Percentiles rank a stretch among this genome's conserved stretches.
Conservation (phyloP, 2,888 invertebrate genomes). For the Chalcosyrphus nemorum region DNA sequence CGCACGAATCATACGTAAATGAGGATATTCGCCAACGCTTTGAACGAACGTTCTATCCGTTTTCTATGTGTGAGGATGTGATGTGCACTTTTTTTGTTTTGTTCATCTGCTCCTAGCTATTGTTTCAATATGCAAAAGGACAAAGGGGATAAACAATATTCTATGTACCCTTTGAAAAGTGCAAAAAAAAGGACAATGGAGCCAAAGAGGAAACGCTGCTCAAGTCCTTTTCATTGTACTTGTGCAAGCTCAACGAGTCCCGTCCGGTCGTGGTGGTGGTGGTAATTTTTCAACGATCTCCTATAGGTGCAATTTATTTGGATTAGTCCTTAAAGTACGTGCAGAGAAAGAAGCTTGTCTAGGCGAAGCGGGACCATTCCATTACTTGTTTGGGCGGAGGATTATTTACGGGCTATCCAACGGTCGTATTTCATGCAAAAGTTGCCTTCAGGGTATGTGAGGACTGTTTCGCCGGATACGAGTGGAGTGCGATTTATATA, state of each 20-base stretch:
- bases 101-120: neutral
- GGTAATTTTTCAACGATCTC: conserved; percentile 65
- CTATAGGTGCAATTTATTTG: conserved; percentile 72
- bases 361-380: conserved; percentile 32
- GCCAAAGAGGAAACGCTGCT: neutral
- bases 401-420: conserved; percentile 62
- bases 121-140: conserved; percentile 57
- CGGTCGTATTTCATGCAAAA: conserved; percentile 61
- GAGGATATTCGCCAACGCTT: conserved; percentile 26
- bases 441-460: conserved; percentile 23
- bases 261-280: neutral
- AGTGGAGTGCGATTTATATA: conserved; percentile 21
- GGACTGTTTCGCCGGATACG: neutral
- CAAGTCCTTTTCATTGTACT: neutral
- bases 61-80: neutral
- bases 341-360: conserved; percentile 7
- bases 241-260: neutral
- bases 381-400: conserved; percentile 34
- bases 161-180: conserved; percentile 5
- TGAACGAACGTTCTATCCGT: neutral
- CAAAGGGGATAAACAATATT: conserved; percentile 30
- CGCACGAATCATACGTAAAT: conserved; percentile 50
- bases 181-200: conserved; percentile 14
- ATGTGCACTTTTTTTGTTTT: conserved; percentile 14
- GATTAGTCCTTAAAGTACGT: conserved; percentile 52